Conservation (phyloP, 1,140 invertebrate genomes). For the Harpegnathos saltator region DNA sequence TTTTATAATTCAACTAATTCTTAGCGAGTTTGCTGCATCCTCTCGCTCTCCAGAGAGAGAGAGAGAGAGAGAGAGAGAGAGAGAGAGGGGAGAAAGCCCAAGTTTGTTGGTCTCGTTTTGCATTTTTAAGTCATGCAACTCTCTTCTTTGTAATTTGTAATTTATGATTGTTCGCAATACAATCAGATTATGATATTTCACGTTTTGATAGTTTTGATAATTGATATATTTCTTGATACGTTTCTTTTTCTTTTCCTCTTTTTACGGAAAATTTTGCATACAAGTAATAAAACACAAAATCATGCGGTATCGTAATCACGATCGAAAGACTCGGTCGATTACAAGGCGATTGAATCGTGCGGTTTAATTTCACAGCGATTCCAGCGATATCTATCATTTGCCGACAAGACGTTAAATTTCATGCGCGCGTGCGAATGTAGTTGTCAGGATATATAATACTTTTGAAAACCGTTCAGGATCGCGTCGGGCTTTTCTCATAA, state of each 20-base stretch:
- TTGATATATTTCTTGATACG: no score
- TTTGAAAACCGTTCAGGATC: slow-evolving; percentile 43
- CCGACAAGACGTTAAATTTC: no score
- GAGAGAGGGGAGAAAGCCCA: background rate
- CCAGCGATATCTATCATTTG: no score
- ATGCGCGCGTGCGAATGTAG: background rate
- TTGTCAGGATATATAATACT: slow-evolving; percentile 46
- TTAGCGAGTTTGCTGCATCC: background rate
- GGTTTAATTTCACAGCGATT: no score
- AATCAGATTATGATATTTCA: background rate
- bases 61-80: background rate
- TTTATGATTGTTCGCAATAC: background rate
- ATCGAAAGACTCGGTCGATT: no score
- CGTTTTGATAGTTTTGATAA: no score
- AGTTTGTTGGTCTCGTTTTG: background rate
- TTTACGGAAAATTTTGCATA: no score
- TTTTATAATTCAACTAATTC: slow-evolving; percentile 33
- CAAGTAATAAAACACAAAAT: no score
- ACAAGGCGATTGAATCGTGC: no score
- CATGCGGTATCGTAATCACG: no score
- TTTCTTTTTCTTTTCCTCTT: no score
- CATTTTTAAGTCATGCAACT: background rate
- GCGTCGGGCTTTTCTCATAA: slow-evolving; percentile 42
- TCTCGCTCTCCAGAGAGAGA: background rate
- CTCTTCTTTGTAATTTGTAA: no score